These are phyloP conservation scores for Montipora capricornis DNA, from an alignment of 64 coral and sea anemone genomes.

Conservation along the genomic window DNA sequence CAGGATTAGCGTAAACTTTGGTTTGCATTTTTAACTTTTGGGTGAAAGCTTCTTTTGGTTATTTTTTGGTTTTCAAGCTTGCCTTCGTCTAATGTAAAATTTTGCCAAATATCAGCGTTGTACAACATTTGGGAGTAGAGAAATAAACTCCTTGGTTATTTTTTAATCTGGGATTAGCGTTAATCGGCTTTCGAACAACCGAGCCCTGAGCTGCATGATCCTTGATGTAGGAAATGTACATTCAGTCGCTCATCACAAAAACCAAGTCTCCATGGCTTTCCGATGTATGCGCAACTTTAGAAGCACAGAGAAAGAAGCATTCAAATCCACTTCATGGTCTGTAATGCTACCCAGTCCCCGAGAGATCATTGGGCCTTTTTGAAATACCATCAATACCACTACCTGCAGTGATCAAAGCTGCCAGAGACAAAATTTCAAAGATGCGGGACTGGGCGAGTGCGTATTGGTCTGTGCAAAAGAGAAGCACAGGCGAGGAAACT, in stretches of 20 bases:
- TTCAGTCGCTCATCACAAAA: not conserved
- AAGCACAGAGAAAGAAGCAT: not conserved
- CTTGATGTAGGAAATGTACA: not conserved
- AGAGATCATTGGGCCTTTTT: conserved; percentile 3
- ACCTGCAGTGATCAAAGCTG: not conserved
- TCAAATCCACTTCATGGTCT: not conserved
- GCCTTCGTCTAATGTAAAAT: too few species aligned
- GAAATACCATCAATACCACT: conserved; percentile 7
- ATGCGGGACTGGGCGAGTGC: too few species aligned
- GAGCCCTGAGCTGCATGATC: not conserved
- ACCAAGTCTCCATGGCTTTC: not conserved
- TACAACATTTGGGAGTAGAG: too few species aligned
- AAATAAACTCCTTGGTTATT: too few species aligned
- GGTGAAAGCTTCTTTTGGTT: too few species aligned
- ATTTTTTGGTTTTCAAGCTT: too few species aligned
- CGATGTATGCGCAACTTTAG: not conserved
- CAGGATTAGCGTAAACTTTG: too few species aligned
- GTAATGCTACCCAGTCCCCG: not conserved
- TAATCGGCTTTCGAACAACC: too few species aligned
- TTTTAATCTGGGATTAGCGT: too few species aligned
- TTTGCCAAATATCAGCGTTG: too few species aligned
- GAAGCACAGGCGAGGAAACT: not conserved
- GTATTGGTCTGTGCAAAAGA: too few species aligned
- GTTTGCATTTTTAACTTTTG: too few species aligned
- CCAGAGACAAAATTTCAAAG: not conserved